Evolutionary conservation across 2,797 vertebrate genomes (phyloP).

Genomic region (Nannoperca obscura): DNA sequence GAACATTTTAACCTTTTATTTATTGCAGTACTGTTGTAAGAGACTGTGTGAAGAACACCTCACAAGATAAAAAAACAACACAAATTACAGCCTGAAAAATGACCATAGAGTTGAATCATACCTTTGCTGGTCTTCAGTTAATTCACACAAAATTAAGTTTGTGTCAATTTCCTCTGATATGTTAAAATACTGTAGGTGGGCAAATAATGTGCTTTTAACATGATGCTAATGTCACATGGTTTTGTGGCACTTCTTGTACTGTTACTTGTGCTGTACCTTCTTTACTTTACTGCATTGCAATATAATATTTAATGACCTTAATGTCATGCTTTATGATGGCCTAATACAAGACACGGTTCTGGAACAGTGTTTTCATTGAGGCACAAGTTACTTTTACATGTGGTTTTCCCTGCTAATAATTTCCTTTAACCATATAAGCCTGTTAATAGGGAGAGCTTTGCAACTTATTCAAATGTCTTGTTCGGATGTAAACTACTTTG

Average conservation of each 20-base stretch:
- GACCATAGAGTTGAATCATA: background rate
- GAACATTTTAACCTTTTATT: background rate
- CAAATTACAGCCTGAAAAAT: background rate
- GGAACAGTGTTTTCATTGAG: background rate
- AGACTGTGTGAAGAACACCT: background rate
- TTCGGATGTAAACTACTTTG: constrained; percentile 19
- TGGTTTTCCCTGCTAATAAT: constrained; percentile 54
- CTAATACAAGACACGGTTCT: background rate
- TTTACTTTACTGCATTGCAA: background rate
- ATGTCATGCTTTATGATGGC: background rate
- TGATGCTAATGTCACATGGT: background rate
- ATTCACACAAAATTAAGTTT: background rate
- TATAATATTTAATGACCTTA: background rate
- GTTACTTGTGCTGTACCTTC: background rate
- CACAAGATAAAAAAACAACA: background rate
- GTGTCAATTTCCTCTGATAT: background rate
- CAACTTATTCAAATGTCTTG: constrained; percentile 12
- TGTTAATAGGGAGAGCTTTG: constrained; percentile 25
- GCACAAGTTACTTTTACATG: constrained; percentile 40
- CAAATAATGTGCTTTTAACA: background rate
- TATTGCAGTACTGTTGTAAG: background rate
- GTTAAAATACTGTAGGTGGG: background rate
- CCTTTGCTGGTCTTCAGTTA: background rate
- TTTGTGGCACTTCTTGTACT: background rate
- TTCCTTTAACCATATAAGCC: constrained; percentile 50